Conservation (phyloP, 2,113 vertebrate genomes). For the Cinclus cinclus region DNA sequence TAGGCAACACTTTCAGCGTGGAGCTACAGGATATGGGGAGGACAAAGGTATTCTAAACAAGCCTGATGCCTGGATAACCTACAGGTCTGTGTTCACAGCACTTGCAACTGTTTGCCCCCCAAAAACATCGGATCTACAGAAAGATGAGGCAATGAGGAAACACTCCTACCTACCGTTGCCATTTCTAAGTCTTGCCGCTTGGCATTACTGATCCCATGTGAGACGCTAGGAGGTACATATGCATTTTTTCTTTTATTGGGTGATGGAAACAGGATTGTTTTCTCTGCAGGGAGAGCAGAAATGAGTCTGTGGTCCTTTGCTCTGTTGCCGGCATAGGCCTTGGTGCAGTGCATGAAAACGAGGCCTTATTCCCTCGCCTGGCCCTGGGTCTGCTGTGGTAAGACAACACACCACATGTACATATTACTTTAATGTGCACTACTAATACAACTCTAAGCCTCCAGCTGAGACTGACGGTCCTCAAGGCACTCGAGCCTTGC, state of each 20-base stretch:
- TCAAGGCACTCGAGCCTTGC: fast-evolving
- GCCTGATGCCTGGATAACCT: background rate
- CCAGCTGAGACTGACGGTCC: background rate
- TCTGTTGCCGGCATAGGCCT: background rate
- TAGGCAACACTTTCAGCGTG: fast-evolving
- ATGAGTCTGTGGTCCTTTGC: background rate
- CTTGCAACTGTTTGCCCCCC: background rate
- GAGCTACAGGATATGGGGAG: background rate
- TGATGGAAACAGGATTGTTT: background rate
- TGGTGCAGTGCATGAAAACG: background rate
- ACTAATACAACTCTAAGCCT: background rate
- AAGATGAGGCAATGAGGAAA: background rate
- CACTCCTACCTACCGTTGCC: background rate
- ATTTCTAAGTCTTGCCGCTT: background rate
- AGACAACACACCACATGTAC: background rate
- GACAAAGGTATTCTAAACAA: background rate
- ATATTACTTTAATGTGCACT: background rate
- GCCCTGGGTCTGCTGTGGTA: background rate
- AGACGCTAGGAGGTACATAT: background rate
- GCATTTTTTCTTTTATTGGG: background rate
- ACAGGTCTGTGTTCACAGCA: background rate
- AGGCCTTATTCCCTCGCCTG: background rate
- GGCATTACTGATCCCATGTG: background rate
- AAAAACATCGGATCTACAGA: background rate
- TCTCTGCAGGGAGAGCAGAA: background rate